Evolutionary conservation across 2,888 invertebrate genomes (phyloP).

Genomic region (Drosophila imparisetae): DNA sequence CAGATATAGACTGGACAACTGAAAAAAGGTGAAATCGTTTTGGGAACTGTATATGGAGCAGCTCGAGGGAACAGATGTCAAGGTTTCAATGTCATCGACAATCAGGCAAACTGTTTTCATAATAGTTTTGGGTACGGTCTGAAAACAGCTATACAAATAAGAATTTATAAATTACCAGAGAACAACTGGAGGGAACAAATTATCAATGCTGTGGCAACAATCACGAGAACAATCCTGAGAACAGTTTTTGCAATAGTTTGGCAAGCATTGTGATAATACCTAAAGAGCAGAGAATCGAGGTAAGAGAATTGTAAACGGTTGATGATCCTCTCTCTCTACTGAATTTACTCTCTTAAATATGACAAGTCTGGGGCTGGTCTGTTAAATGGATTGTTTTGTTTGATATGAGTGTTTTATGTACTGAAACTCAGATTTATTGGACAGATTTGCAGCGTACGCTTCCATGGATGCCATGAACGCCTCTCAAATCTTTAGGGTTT

Average conservation of each 20-base stretch:
- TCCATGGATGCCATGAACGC: not conserved
- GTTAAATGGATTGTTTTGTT: conserved; percentile 14
- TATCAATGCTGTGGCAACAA: not conserved
- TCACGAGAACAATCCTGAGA: not conserved
- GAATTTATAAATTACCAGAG: not conserved
- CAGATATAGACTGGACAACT: too few relatives aligned
- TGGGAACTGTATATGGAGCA: not conserved
- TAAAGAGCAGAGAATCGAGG: not conserved
- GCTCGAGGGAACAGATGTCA: not conserved
- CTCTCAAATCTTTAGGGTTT: conserved; percentile 9
- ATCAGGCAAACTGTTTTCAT: not conserved
- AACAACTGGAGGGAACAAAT: not conserved
- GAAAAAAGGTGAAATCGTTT: not conserved
- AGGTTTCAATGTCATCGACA: not conserved
- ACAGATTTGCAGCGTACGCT: not conserved
- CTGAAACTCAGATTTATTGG: conserved; percentile 4
- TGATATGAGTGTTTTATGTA: conserved; percentile 38
- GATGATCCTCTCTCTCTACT: not conserved
- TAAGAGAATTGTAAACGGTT: not conserved
- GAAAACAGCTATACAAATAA: not conserved
- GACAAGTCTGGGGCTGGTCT: not conserved
- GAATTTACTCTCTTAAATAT: not conserved
- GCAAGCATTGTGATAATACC: not conserved
- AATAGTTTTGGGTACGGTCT: not conserved
- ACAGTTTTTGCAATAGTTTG: not conserved